Percentiles rank a stretch among this genome's conserved stretches.
Evolutionary conservation across 1,140 invertebrate species (phyloP).

Genomic region (Mycetomoellerius zeteki): DNA sequence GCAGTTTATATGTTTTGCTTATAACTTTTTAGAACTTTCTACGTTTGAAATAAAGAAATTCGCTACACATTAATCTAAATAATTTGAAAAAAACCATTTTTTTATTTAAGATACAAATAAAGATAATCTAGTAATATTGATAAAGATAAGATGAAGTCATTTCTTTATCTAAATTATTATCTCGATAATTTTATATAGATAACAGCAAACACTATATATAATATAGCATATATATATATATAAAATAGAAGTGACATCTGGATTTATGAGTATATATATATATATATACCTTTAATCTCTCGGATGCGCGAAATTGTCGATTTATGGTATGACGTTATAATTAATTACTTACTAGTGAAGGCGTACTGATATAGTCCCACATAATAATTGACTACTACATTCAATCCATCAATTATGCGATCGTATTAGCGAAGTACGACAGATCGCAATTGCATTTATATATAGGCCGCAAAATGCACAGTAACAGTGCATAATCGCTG

Average conservation of each 20-base stretch:
- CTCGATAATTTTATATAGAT: too few relatives aligned
- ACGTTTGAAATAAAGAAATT: too few relatives aligned
- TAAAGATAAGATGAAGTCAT: too few relatives aligned
- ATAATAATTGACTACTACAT: constrained; percentile 58
- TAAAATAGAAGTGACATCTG: neutral
- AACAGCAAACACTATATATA: too few relatives aligned
- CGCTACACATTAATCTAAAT: too few relatives aligned
- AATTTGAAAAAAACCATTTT: too few relatives aligned
- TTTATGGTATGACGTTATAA: constrained; percentile 20
- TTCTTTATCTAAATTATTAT: too few relatives aligned
- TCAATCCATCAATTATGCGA: constrained; percentile 58
- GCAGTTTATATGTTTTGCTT: too few relatives aligned
- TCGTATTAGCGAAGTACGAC: constrained; percentile 40
- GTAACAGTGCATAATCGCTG: constrained; percentile 39
- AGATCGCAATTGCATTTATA: constrained; percentile 52
- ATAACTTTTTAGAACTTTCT: too few relatives aligned
- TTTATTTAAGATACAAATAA: too few relatives aligned
- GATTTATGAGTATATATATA: neutral
- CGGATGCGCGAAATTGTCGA: neutral
- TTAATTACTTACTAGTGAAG: constrained; percentile 43
- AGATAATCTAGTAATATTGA: too few relatives aligned
- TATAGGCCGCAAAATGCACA: constrained; percentile 21
- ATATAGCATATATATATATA: too few relatives aligned
- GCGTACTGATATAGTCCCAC: neutral
- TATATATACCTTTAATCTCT: neutral